These are phyloP conservation scores for Bubo blakistoni DNA, from an alignment of 2,113 vertebrate genomes.

Conservation along the genomic window DNA sequence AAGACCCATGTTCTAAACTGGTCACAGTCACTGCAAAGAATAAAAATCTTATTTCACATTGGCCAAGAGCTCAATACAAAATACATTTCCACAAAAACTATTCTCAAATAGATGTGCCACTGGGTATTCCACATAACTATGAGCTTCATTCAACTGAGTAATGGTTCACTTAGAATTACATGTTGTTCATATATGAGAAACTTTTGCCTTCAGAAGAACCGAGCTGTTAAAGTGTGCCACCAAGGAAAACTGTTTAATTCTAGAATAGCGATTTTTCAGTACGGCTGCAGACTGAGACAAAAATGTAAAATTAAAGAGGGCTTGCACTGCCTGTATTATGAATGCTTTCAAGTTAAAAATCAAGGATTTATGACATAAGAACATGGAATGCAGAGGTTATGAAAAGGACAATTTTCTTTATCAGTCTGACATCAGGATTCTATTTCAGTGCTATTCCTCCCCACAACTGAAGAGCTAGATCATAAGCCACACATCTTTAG, in stretches of 20 bases:
- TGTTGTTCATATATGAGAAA: background rate
- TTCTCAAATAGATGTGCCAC: background rate
- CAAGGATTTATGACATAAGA: background rate
- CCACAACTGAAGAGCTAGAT: background rate
- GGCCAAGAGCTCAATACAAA: background rate
- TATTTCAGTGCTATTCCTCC: background rate
- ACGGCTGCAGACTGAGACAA: background rate
- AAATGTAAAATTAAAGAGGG: background rate
- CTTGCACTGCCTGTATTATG: background rate
- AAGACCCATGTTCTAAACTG: background rate
- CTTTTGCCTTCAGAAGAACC: background rate
- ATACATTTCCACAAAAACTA: background rate
- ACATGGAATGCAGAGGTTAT: background rate
- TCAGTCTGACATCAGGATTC: background rate
- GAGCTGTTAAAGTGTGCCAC: background rate
- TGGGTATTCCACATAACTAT: background rate
- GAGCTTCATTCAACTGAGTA: background rate
- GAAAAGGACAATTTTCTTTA: background rate
- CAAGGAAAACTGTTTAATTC: background rate
- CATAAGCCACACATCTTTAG: background rate
- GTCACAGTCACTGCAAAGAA: background rate
- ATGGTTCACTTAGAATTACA: background rate
- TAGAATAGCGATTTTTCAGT: background rate
- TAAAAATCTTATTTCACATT: background rate
- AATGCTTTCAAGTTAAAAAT: background rate